A percentile compares a stretch with the other conserved stretches of the same genome.
phyloP scores from a whole-genome alignment of 2,797 vertebrate genomes.

The Coregonus sp. region DNA sequence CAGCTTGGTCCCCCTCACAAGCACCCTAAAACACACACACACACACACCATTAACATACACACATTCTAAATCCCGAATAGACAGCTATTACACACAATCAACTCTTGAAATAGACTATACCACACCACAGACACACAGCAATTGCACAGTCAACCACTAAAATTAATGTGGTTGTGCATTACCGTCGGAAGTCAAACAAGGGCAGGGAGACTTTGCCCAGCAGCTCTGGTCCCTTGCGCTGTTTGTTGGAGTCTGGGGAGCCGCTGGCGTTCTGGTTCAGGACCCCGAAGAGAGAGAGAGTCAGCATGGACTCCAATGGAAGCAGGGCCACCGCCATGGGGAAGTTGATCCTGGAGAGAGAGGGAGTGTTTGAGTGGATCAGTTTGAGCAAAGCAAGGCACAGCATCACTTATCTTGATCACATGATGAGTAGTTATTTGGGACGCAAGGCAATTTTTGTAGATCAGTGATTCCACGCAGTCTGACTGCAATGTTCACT shows the following conservation, averaged over 20 bases:
- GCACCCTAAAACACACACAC: slow-evolving; percentile 73
- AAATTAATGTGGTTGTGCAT: slow-evolving; percentile 47
- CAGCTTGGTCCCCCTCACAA: slow-evolving; percentile 85
- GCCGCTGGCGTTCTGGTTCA: slow-evolving; percentile 87
- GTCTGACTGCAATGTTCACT: too few relatives aligned
- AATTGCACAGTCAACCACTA: not conserved
- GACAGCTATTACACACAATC: slow-evolving; percentile 2
- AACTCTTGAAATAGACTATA: not conserved
- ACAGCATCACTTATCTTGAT: too few relatives aligned
- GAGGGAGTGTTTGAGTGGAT: not conserved
- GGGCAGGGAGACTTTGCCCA: slow-evolving; percentile 90
- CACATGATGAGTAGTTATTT: too few relatives aligned
- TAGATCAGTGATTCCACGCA: too few relatives aligned
- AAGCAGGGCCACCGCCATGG: slow-evolving; percentile 91
- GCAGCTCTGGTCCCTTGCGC: slow-evolving; percentile 87
- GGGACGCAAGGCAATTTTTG: too few relatives aligned
- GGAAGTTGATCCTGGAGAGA: slow-evolving; percentile 88
- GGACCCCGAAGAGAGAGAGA: slow-evolving; percentile 88
- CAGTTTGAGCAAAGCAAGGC: too few relatives aligned
- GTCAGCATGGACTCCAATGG: slow-evolving; percentile 90
- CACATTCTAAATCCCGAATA: not conserved
- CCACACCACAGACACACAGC: not conserved
- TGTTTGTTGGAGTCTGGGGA: slow-evolving; percentile 97
- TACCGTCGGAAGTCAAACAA: slow-evolving; percentile 94
- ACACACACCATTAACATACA: not conserved